Evolutionary conservation across 2,797 vertebrate species (phyloP).

Genomic region (Apodemus agrarius): DNA sequence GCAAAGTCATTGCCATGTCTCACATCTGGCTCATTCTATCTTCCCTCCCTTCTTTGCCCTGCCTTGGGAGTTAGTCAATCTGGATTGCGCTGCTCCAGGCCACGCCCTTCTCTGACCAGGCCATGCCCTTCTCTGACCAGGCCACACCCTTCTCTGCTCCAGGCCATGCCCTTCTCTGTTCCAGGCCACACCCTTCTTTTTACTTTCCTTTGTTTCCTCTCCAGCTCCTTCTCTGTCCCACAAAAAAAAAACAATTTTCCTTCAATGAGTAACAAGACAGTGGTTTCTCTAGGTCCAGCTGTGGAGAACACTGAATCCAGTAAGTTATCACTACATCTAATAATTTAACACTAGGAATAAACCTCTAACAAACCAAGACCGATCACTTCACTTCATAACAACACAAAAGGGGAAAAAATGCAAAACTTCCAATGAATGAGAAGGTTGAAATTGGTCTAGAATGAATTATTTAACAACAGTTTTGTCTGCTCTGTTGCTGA

Average conservation of each 20-base stretch:
- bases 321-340: conserved; percentile 36
- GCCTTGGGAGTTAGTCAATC: background rate
- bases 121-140: too few relatives aligned
- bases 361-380: background rate
- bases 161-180: too few relatives aligned
- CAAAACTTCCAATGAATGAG: background rate
- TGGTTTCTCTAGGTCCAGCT: conserved; percentile 21
- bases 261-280: background rate
- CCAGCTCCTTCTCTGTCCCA: too few relatives aligned
- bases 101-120: too few relatives aligned
- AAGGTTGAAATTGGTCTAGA: background rate
- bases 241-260: conserved; percentile 19
- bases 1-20: background rate
- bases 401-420: background rate
- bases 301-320: conserved; percentile 29
- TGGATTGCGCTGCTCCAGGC: background rate
- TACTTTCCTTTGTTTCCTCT: background rate
- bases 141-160: too few relatives aligned
- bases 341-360: conserved; percentile 26
- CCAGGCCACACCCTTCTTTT: too few relatives aligned
- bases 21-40: background rate
- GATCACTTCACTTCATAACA: conserved; percentile 19
- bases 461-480: background rate
- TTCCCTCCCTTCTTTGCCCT: background rate
- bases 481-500: background rate